Evolutionary conservation across 2,113 vertebrate species (phyloP), one percentile per base, ranked within the genome.

Genomic region (Mungos mungo): DNA sequence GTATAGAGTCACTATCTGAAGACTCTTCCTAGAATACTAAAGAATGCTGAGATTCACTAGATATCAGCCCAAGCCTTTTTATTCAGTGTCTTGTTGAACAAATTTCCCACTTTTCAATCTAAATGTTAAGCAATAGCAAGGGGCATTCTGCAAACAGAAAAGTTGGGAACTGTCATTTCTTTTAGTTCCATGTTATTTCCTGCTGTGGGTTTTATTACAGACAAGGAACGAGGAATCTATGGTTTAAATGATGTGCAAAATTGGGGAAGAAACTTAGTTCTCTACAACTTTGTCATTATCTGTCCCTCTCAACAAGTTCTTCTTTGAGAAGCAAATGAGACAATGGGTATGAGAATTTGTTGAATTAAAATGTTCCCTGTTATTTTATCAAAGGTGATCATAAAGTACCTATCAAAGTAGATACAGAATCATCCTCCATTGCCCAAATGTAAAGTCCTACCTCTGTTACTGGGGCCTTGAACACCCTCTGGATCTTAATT

Each of bases 11-110:
- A 96, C 93, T 88, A 76, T 96, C 88, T 68, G 65, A 79, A 96
- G 96, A 97, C 91, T 97, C 94, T 97, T 97, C 84, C 97, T 97
- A 97, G 68, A 97, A 69, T 68, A 96, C 91, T 74, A 91, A 98
- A 97, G 95, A 71, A 76, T 65, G 98, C 92, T 90, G 89, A 96
- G 95, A 91, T 95, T 87, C 97, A 97, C 91, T 65, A 97, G 95
- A 92, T 96, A 97, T 92, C 96, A 96, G 54, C 50, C 7, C 29
- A 35, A n/a, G 27, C 84, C 94, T 98, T 98, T 98, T 98, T 96
- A 98, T n/a, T 93, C 84, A 74, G 84, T 96, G 94, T 97, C 92
- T 95, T 95, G 63, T 96, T 95, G 90, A 96, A 93, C 93, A 68
- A 93, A 66, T 74, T 47, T 72, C 25, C 5, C 92, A 50, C 83